Base-by-base conservation (phyloP, 2,113 vertebrate species). In the Lepisosteus osseus region DNA sequence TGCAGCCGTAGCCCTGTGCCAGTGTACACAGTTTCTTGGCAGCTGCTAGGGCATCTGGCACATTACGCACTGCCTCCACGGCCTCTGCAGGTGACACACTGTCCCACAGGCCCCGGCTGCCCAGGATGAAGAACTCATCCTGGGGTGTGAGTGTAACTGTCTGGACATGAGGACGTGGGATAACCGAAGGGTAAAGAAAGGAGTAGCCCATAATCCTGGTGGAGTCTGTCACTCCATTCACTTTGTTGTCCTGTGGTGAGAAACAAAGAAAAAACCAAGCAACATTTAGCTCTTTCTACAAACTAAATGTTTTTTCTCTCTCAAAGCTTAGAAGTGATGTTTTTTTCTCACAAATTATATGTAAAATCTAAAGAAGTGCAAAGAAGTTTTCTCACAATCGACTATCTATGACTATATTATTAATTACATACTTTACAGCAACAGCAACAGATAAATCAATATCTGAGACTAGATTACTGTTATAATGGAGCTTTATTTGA, bases 161-260 rank as follows among this genome's bases (percentile, higher is more conserved):
- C 84, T 95, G 95, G 69, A 99, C 95, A 0, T 98, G 93, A 4
- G 97, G 97, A 3, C 94, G 95, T 0, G 97, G 97, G 62, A 98
- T 91, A 56, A 98, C 96, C 0, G 95, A 95, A 0, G 97, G 97
- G 83, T 97, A 97, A 12, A 99, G 94, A 82, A 99, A 99, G 56
- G 96, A 96, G 82, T 99, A 99, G 74, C 97, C 97, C 93, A 99
- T 91, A 77, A 99, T 96, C 51, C 97, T 92, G 0, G 97, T 99
- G 4, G 95, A 99, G 79, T 99, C 97, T 0, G 97, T 99, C 86
- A 99, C 96, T 0, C 97, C 97, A 0, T 99, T 99, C 78, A 99
- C 96, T 86, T 99, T 99, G 86, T 96, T 97, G 47, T 99, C 97
- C 97, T 99, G 85, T 2, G 84, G 61, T 44, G 63, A 55, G 43